Evolutionary conservation across 1,140 invertebrate genomes (phyloP).

Genomic region (Drosophila willistoni): DNA sequence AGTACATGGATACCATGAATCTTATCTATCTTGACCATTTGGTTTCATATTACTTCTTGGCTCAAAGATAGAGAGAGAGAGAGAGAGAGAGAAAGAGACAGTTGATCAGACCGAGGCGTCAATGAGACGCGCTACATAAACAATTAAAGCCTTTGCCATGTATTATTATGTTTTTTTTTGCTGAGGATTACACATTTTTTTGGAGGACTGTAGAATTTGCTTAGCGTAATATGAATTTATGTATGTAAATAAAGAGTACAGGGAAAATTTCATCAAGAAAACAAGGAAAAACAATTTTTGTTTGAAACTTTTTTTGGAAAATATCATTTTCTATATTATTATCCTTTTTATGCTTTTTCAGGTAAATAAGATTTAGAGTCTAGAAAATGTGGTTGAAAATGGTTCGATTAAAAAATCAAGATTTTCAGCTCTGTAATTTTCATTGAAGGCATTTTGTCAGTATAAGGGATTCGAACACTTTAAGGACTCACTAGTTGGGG

Average conservation of each 20-base stretch:
- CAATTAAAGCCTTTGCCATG: constrained; percentile 66
- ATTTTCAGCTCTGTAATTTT: no score
- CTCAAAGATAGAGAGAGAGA: neutral
- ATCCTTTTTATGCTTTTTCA: no score
- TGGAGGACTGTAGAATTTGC: constrained; percentile 41
- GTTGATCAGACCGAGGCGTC: constrained; percentile 60
- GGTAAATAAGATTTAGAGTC: no score
- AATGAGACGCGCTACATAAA: constrained; percentile 72
- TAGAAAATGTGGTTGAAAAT: no score
- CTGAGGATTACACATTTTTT: constrained; percentile 71
- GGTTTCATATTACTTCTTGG: constrained; percentile 1
- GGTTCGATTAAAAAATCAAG: no score
- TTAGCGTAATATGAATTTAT: constrained; percentile 15
- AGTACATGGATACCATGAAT: constrained; percentile 27
- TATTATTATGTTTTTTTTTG: constrained; percentile 50
- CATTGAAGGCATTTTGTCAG: no score
- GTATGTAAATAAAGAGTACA: neutral
- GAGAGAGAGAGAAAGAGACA: neutral
- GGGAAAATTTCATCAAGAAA: no score
- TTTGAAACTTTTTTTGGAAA: no score
- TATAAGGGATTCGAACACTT: no score
- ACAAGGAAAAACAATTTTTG: neutral
- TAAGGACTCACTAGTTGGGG: no score
- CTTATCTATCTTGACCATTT: constrained; percentile 14
- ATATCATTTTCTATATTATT: no score